These are phyloP conservation scores for Peromyscus polionotus DNA, from an alignment of 2,113 vertebrate species.

Conservation along the genomic window DNA sequence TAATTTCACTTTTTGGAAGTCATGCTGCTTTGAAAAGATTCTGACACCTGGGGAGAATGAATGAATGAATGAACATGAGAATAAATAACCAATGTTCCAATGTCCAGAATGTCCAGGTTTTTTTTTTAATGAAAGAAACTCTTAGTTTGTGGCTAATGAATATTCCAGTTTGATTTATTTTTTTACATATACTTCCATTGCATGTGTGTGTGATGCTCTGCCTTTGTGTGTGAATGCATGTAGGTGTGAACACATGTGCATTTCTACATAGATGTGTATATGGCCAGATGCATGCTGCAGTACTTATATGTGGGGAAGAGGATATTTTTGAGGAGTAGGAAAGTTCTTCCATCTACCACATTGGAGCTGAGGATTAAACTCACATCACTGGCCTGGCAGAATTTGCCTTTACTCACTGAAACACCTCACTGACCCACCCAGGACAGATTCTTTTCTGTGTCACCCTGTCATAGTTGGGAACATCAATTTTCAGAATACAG, in stretches of 20 bases:
- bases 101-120: background rate
- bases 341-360: background rate
- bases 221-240: background rate
- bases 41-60: background rate
- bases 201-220: background rate
- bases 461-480: background rate
- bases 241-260: background rate
- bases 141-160: background rate
- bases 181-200: no score
- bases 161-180: background rate
- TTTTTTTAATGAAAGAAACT: background rate
- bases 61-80: background rate
- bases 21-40: no score
- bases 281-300: background rate
- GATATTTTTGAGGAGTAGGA: background rate
- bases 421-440: background rate
- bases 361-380: background rate
- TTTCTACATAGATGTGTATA: background rate
- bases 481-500: background rate
- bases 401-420: background rate
- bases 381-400: accelerated
- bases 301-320: background rate
- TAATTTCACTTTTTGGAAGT: no score
- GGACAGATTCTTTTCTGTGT: background rate
- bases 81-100: background rate